phyloP scores from a whole-genome alignment of 2,113 vertebrate genomes.

The Okapia johnstoni region DNA sequence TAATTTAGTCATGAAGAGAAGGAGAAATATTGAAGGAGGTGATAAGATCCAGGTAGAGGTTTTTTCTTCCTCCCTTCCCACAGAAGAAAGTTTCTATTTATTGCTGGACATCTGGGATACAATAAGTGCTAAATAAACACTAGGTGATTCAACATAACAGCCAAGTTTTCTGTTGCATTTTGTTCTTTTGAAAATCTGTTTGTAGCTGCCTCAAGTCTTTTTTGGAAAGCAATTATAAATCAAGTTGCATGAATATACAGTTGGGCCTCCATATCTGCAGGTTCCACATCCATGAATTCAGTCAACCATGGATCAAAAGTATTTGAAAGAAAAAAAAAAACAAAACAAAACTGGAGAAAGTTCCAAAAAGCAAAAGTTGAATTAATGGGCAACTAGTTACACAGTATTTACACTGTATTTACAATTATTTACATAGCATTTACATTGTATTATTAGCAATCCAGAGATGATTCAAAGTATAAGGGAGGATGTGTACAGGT shows the following conservation, averaged over 20 bases:
- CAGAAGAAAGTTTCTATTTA: constrained; percentile 48
- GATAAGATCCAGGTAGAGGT: neutral
- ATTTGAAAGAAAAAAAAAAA: neutral
- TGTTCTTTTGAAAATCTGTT: constrained; percentile 36
- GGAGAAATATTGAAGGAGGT: neutral
- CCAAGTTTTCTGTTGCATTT: constrained; percentile 33
- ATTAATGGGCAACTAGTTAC: neutral
- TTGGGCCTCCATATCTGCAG: neutral
- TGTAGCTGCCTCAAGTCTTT: neutral
- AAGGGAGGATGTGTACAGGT: neutral
- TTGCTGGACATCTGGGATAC: neutral
- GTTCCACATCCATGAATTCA: neutral
- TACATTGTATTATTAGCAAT: neutral
- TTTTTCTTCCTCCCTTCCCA: neutral
- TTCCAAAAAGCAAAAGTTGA: neutral
- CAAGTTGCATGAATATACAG: constrained; percentile 18
- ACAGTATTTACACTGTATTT: neutral
- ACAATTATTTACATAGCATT: neutral
- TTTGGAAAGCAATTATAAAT: constrained; percentile 39
- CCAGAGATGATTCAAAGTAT: neutral
- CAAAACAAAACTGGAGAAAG: neutral
- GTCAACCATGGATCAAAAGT: neutral
- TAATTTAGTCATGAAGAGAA: neutral
- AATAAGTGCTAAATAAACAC: constrained; percentile 47
- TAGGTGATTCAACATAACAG: neutral